Conservation (phyloP, 2,888 invertebrate genomes). For the Temnothorax ravouxi region DNA sequence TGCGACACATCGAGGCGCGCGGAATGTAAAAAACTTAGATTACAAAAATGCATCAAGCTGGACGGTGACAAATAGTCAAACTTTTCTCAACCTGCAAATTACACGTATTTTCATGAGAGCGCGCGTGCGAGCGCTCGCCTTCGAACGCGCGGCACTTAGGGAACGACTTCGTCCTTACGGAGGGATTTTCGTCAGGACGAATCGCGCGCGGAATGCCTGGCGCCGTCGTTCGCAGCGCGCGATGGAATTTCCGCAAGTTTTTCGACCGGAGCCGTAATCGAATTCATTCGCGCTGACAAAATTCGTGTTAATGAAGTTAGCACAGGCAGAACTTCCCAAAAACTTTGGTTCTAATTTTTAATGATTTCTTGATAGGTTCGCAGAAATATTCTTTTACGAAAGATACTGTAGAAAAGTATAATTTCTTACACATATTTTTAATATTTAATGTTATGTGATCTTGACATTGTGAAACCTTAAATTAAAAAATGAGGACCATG, state of each 20-base stretch:
- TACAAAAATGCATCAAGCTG: slow-evolving; percentile 54
- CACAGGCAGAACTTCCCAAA: not conserved
- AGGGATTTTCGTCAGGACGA: slow-evolving; percentile 53
- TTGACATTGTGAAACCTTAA: not conserved
- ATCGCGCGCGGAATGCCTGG: slow-evolving; percentile 28
- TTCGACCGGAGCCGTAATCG: slow-evolving; percentile 34
- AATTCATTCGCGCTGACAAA: slow-evolving; percentile 39
- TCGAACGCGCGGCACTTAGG: slow-evolving; percentile 37
- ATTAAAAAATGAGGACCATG: not conserved
- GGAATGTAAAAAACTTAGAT: slow-evolving; percentile 50
- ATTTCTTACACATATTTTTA: not conserved
- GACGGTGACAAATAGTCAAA: slow-evolving; percentile 50
- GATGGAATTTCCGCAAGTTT: slow-evolving; percentile 47
- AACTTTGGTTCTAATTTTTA: slow-evolving; percentile 25
- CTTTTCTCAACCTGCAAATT: slow-evolving; percentile 48
- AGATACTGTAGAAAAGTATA: not conserved
- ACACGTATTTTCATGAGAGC: slow-evolving; percentile 50
- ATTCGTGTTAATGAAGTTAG: slow-evolving; percentile 31
- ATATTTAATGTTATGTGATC: not conserved
- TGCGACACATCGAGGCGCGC: slow-evolving; percentile 33
- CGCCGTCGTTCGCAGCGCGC: slow-evolving; percentile 34
- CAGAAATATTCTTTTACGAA: not conserved
- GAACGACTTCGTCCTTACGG: slow-evolving; percentile 36
- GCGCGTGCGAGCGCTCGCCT: slow-evolving; percentile 3
- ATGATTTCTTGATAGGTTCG: slow-evolving; percentile 1